phyloP scores from a whole-genome alignment of 2,888 invertebrate genomes.

The Euzophera pinguis region DNA sequence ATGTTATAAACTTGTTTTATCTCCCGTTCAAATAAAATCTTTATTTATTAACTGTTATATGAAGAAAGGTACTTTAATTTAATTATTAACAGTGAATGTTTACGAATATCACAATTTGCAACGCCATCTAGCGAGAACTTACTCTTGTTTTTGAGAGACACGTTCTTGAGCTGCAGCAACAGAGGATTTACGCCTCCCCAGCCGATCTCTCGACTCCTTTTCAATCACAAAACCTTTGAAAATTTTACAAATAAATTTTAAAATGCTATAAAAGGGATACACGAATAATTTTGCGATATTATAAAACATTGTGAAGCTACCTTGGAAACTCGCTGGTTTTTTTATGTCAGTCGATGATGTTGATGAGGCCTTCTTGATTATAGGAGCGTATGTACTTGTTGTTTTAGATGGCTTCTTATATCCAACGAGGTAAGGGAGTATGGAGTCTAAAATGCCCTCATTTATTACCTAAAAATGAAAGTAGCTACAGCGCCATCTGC shows the following conservation, averaged over 20 bases:
- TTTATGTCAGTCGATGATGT: conserved; percentile 57
- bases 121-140: conserved; percentile 35
- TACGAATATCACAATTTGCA: background rate
- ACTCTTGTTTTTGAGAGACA: conserved; percentile 71
- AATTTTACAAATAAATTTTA: conserved; percentile 16
- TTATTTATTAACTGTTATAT: no score
- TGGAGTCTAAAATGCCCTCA: conserved; percentile 90
- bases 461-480: conserved; percentile 83
- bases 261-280: conserved; percentile 7
- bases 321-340: conserved; percentile 74
- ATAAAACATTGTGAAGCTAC: conserved; percentile 31
- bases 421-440: conserved; percentile 86
- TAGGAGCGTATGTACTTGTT: conserved; percentile 71
- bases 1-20: no score
- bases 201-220: conserved; percentile 66
- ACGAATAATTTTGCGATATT: background rate
- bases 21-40: no score
- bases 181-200: conserved; percentile 72
- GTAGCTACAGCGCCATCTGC: conserved; percentile 47
- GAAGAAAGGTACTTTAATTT: no score
- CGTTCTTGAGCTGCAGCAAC: conserved; percentile 60
- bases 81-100: no score
- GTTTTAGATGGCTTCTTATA: conserved; percentile 77
- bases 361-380: conserved; percentile 72
- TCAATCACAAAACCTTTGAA: conserved; percentile 62